A percentile compares a stretch with the other conserved stretches of the same genome.
Conservation (phyloP, 2,888 invertebrate genomes). For the Noctua janthina region DNA sequence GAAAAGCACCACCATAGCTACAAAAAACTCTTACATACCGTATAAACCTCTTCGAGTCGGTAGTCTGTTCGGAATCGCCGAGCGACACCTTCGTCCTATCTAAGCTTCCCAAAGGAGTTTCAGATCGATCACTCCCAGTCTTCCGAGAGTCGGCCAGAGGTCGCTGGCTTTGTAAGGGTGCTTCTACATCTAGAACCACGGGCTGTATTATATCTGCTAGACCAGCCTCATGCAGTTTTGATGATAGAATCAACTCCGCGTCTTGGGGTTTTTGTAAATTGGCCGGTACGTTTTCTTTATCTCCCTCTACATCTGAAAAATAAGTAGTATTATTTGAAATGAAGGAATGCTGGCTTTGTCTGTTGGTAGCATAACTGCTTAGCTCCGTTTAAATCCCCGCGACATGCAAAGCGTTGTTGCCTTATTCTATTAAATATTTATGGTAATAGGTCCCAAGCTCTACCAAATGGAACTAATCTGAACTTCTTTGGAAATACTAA, state of each 20-base stretch:
- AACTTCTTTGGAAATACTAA: no score
- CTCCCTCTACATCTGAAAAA: constrained; percentile 63
- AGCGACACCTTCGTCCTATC: constrained; percentile 86
- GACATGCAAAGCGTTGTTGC: not conserved
- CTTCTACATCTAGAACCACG: constrained; percentile 22
- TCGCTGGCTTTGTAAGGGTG: constrained; percentile 37
- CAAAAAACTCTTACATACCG: constrained; percentile 71
- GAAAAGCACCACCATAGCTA: not conserved
- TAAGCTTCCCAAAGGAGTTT: constrained; percentile 83
- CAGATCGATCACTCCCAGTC: constrained; percentile 73
- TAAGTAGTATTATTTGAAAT: not conserved
- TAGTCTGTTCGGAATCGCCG: constrained; percentile 82
- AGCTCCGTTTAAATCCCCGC: not conserved
- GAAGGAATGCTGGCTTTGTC: not conserved
- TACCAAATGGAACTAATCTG: not conserved
- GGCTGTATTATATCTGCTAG: constrained; percentile 72
- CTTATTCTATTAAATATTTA: not conserved
- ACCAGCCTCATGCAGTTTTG: constrained; percentile 78
- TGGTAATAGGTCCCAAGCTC: not conserved
- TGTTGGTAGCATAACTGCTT: not conserved
- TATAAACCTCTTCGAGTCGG: constrained; percentile 80
- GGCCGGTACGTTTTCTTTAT: constrained; percentile 80
- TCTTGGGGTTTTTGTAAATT: constrained; percentile 63
- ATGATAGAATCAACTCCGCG: constrained; percentile 69
- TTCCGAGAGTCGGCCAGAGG: constrained; percentile 32